Evolutionary conservation across 2,888 invertebrate genomes (phyloP), one percentile per base, ranked within the genome.

Genomic region (Callinectes sapidus): DNA sequence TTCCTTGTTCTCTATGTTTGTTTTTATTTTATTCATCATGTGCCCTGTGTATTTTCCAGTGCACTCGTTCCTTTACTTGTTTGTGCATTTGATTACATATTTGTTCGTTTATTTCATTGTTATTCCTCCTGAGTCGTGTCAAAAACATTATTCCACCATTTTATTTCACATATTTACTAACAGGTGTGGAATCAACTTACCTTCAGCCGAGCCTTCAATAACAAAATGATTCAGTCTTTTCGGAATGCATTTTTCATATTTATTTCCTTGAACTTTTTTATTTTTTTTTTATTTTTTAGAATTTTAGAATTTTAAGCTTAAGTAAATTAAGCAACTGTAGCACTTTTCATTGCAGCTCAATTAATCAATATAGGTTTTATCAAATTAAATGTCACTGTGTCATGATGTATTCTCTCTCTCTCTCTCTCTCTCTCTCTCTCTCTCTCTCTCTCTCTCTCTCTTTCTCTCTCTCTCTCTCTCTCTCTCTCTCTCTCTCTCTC

Each of bases 361-460:
- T 71, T 71, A 71, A 71, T 71, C 2, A 23, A 71, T 28, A n/a
- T 71, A 28, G 61, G 61, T 61, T 61, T n/a, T 71, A 71, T 71
- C 18, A 28, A 71, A 71, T 71, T 71, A 71, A 71, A 71, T 71
- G n/a, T 28, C 71, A 71, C 71, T 28, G 71, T 71, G 71, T 28
- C 71, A n/a, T 28, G 28, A 71, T 71, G 71, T 10, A 71, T 10
- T 28, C 28, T 71, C n/a, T 28, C 71, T 71, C n/a, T 28, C n/a
- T 71, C n/a, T 71, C 28, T 71, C n/a, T 71, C 71, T 71, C n/a
- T 71, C 71, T 71, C n/a, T 71, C 71, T 71, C 71, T 71, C 61
- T 61, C 61, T 61, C 61, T 61, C 61, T 61, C 61, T 61, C 61
- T 61, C 61, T 61, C 61, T 61, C 61, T 61, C 61, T 61, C 61